These are phyloP conservation scores for Tipula lateralis DNA, from an alignment of 2,888 invertebrate genomes.

Conservation along the genomic window DNA sequence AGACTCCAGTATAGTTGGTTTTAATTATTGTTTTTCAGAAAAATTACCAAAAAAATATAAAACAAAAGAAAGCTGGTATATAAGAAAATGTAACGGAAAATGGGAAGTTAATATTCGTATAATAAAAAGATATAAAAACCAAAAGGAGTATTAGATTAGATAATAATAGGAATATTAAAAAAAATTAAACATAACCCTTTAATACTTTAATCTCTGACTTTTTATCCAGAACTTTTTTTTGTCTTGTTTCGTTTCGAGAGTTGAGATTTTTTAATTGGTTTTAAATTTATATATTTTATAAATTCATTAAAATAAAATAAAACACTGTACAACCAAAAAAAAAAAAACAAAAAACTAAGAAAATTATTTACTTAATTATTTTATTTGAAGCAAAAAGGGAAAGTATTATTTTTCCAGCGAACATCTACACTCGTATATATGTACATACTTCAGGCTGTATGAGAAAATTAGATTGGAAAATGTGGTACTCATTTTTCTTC, in stretches of 20 bases:
- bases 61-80: neutral
- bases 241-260: neutral
- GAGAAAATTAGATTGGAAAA: neutral
- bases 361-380: constrained; percentile 24
- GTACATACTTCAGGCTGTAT: neutral
- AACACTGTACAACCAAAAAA: too few species aligned
- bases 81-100: neutral
- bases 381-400: neutral
- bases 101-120: neutral
- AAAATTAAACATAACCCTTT: constrained; percentile 14
- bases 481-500: neutral
- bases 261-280: neutral
- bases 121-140: neutral
- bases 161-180: constrained; percentile 11
- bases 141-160: constrained; percentile 24
- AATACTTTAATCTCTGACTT: constrained; percentile 19
- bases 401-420: neutral
- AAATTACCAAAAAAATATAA: neutral
- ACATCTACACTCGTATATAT: neutral
- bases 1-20: neutral
- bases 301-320: neutral
- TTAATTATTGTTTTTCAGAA: neutral
- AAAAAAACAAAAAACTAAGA: neutral
- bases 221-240: neutral
- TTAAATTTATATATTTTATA: constrained; percentile 15